Conservation (phyloP, 2,797 vertebrate species). For the Craterocephalus amniculus region DNA sequence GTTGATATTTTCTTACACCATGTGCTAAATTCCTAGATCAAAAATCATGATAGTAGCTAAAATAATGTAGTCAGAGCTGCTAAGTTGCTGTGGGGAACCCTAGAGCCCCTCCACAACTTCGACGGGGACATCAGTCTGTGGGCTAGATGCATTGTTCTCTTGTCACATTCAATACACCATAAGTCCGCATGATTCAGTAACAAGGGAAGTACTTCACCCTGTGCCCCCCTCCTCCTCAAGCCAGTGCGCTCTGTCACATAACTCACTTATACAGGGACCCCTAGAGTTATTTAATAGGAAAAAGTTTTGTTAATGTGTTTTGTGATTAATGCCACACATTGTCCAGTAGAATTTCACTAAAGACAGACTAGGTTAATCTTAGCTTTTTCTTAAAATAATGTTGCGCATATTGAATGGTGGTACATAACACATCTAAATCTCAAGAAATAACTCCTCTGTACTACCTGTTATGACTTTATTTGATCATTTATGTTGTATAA, state of each 20-base stretch:
- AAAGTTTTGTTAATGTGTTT: conserved; percentile 6
- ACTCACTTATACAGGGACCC: conserved; percentile 17
- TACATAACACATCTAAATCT: conserved; percentile 4
- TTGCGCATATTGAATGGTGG: conserved; percentile 1
- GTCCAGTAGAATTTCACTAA: neutral
- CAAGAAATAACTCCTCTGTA: conserved; percentile 2
- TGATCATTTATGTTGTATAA: conserved; percentile 21
- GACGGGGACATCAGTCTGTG: conserved; percentile 29
- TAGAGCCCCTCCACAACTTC: conserved; percentile 17
- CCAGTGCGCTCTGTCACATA: conserved; percentile 39
- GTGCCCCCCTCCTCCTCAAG: conserved; percentile 60
- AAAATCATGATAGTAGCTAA: too few relatives aligned
- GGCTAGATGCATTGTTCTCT: conserved; percentile 68
- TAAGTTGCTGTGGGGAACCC: conserved; percentile 3
- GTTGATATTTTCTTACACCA: neutral
- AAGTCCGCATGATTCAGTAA: conserved; percentile 61
- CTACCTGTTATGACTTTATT: conserved; percentile 12
- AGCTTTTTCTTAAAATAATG: neutral
- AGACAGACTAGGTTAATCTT: neutral
- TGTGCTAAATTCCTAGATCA: neutral
- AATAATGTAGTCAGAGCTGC: neutral
- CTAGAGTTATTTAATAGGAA: conserved; percentile 29
- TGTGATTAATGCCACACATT: conserved; percentile 17
- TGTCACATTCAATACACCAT: conserved; percentile 70
- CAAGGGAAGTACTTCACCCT: conserved; percentile 62